Percentiles rank a stretch among this genome's conserved stretches.
phyloP scores from a whole-genome alignment of 2,797 vertebrate genomes.

The Apogon talboti region DNA sequence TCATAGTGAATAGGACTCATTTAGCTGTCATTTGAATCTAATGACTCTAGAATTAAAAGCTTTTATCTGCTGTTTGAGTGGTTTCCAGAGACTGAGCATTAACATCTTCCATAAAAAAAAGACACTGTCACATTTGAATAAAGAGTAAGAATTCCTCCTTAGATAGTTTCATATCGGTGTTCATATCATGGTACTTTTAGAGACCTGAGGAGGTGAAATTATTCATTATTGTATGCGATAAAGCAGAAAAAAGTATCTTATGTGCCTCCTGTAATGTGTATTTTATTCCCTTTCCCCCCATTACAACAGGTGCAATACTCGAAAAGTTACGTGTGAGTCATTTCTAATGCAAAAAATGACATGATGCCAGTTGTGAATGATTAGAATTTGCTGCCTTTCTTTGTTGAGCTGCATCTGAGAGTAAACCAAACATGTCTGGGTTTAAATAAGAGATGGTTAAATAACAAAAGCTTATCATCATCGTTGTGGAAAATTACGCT shows the following conservation, averaged over 20 bases:
- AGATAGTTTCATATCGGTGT: background rate
- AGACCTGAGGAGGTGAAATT: background rate
- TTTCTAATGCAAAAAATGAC: too few relatives aligned
- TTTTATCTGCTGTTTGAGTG: conserved; percentile 16
- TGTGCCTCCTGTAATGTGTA: too few relatives aligned
- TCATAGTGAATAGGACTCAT: conserved; percentile 14
- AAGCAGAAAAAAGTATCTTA: background rate
- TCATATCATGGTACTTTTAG: background rate
- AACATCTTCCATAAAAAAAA: conserved; percentile 5
- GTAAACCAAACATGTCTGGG: too few relatives aligned
- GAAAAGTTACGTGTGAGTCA: too few relatives aligned
- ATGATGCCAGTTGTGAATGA: too few relatives aligned
- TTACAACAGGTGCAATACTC: too few relatives aligned
- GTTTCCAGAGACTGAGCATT: conserved; percentile 21
- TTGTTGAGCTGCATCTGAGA: too few relatives aligned
- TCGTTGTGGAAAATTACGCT: too few relatives aligned
- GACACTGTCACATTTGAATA: background rate
- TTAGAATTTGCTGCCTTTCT: too few relatives aligned
- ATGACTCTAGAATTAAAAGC: conserved; percentile 14
- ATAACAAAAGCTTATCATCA: too few relatives aligned
- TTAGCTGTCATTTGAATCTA: conserved; percentile 31
- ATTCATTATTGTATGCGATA: background rate
- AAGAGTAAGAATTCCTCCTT: background rate
- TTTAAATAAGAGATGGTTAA: too few relatives aligned
- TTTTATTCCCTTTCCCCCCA: too few relatives aligned